Evolutionary conservation across 1,140 invertebrate species (phyloP).

Genomic region (Drosophila pseudoananassae): DNA sequence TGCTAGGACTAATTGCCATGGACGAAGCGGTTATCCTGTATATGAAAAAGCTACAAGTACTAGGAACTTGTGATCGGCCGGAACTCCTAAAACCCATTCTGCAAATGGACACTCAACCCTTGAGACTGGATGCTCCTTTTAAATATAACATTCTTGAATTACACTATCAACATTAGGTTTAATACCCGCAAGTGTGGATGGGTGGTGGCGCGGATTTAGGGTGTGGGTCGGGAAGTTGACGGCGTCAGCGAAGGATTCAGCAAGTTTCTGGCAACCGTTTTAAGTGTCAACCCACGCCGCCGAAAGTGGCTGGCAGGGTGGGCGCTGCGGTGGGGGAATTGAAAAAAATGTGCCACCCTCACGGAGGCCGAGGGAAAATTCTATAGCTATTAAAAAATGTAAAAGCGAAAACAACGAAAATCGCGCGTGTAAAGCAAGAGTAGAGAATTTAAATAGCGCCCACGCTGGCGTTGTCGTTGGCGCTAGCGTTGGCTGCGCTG

Average conservation of each 20-base stretch:
- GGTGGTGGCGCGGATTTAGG: slow-evolving; percentile 7
- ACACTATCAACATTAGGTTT: slow-evolving; percentile 81
- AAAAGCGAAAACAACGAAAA: slow-evolving; percentile 83
- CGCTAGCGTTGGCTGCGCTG: slow-evolving; percentile 25
- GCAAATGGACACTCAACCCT: slow-evolving; percentile 49
- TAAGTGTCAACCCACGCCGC: slow-evolving; percentile 60
- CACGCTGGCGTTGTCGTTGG: slow-evolving; percentile 32
- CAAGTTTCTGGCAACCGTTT: slow-evolving; percentile 68
- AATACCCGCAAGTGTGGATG: slow-evolving; percentile 74
- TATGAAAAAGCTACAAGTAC: background rate
- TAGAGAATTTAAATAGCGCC: slow-evolving; percentile 77
- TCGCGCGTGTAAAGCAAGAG: slow-evolving; percentile 79
- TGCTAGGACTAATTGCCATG: slow-evolving; percentile 29
- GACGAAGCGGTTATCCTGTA: background rate
- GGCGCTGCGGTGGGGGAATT: slow-evolving; percentile 45
- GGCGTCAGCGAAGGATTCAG: slow-evolving; percentile 24
- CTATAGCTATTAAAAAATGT: slow-evolving; percentile 82
- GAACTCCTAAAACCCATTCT: background rate
- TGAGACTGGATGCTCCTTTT: slow-evolving; percentile 40
- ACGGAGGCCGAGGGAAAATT: slow-evolving; percentile 50
- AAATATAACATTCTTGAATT: slow-evolving; percentile 69
- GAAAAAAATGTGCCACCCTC: slow-evolving; percentile 73
- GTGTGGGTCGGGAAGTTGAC: background rate
- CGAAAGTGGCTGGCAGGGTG: slow-evolving; percentile 64
- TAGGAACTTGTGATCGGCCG: background rate